A percentile compares a stretch with the other conserved stretches of the same genome.
These are phyloP conservation scores for Centropus bengalensis DNA, from an alignment of 2,113 vertebrate species.

Conservation along the genomic window DNA sequence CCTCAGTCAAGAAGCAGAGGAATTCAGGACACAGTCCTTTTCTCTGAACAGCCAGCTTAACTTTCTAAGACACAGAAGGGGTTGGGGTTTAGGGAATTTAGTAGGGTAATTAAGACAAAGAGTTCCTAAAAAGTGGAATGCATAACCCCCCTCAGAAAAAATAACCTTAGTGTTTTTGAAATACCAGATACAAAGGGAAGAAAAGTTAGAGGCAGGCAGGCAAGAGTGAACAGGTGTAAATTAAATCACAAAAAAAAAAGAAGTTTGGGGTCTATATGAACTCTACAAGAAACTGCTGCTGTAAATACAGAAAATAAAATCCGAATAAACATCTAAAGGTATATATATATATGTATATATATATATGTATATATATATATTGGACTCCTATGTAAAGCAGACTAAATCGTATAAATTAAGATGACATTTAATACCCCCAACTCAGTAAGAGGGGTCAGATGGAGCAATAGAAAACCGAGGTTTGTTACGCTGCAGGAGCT, in stretches of 20 bases:
- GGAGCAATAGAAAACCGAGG: not conserved
- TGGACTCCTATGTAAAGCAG: not conserved
- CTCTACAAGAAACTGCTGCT: not conserved
- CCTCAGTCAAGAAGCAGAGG: not conserved
- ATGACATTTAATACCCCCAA: not conserved
- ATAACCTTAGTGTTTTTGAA: not conserved
- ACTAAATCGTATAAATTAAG: slow-evolving; percentile 3
- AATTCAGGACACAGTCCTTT: not conserved
- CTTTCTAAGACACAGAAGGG: not conserved
- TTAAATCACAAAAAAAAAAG: not conserved
- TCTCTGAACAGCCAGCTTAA: not conserved
- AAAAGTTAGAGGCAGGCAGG: not conserved
- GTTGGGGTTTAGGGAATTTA: not conserved
- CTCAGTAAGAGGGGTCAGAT: not conserved
- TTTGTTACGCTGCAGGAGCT: not conserved
- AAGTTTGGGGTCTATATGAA: not conserved
- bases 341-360: not conserved
- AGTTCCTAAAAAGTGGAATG: not conserved
- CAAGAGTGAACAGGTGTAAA: not conserved
- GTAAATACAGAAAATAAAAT: slow-evolving; percentile 15
- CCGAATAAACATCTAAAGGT: not conserved
- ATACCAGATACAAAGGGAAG: not conserved
- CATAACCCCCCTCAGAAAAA: not conserved
- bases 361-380: not conserved
- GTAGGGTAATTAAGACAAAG: not conserved